Conservation (phyloP, 2,888 invertebrate species). For the Celastrina argiolus region DNA sequence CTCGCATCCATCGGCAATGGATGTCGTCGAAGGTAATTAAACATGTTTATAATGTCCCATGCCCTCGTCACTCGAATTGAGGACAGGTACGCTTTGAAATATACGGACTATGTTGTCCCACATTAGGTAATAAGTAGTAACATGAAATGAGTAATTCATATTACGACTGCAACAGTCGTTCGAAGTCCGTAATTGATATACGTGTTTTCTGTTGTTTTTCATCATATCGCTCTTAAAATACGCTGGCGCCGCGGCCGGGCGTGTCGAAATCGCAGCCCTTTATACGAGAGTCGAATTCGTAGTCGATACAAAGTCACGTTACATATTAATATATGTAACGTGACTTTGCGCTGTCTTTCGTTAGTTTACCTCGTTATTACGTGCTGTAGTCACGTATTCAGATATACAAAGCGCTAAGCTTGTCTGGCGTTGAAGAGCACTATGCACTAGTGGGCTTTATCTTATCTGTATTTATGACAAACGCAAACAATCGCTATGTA, state of each 20-base stretch:
- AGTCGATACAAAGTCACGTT: conserved; percentile 43
- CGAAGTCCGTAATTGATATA: conserved; percentile 25
- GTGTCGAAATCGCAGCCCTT: conserved; percentile 17
- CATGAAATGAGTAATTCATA: not conserved
- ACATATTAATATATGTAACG: conserved; percentile 42
- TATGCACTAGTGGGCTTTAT: conserved; percentile 40
- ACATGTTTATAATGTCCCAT: not conserved
- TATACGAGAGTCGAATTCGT: not conserved
- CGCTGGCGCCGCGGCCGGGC: conserved; percentile 7
- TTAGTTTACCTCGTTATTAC: conserved; percentile 49
- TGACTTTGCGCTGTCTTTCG: conserved; percentile 40
- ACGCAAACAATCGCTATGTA: conserved; percentile 53
- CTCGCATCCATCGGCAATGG: conserved; percentile 15
- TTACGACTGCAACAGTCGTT: conserved; percentile 13
- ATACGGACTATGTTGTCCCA: not conserved
- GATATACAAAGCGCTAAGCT: not conserved
- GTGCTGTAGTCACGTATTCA: conserved; percentile 62
- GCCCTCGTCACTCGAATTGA: not conserved
- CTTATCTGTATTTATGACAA: conserved; percentile 48
- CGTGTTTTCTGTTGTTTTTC: conserved; percentile 26
- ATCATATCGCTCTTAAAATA: conserved; percentile 14
- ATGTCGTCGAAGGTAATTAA: conserved; percentile 17
- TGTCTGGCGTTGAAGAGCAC: conserved; percentile 30
- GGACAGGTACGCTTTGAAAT: too few species aligned
- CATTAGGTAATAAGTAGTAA: conserved; percentile 2